phyloP scores from a whole-genome alignment of 2,888 invertebrate genomes.

The Achlya flavicornis region DNA sequence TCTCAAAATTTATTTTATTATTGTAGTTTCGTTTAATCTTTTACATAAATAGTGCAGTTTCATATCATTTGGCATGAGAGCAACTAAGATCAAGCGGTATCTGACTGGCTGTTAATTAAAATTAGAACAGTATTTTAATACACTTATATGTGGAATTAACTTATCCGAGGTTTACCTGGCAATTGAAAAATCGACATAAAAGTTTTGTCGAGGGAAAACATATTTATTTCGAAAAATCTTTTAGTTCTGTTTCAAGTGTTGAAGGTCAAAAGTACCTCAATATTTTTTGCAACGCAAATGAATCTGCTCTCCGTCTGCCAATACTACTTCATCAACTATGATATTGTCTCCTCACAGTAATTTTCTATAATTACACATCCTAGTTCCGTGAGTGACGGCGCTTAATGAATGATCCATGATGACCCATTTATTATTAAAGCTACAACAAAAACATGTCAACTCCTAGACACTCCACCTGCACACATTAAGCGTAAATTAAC shows the following conservation, averaged over 20 bases:
- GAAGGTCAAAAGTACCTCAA: too few species aligned
- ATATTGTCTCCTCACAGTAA: constrained; percentile 20
- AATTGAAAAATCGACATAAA: too few species aligned
- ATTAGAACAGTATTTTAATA: too few species aligned
- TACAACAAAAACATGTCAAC: constrained; percentile 48
- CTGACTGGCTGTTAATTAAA: too few species aligned
- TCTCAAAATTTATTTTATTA: too few species aligned
- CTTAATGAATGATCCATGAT: constrained; percentile 31
- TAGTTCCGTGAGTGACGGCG: constrained; percentile 35
- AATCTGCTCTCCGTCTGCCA: constrained; percentile 22
- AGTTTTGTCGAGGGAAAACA: not conserved
- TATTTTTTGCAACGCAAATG: not conserved
- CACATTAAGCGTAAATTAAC: constrained; percentile 55
- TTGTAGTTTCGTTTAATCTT: too few species aligned
- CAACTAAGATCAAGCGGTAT: too few species aligned
- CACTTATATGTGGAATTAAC: too few species aligned
- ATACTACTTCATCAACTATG: not conserved
- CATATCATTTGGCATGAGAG: too few species aligned
- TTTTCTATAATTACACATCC: constrained; percentile 32
- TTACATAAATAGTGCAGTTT: too few species aligned
- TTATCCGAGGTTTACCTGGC: too few species aligned
- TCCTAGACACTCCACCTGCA: constrained; percentile 58
- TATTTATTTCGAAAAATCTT: not conserved
- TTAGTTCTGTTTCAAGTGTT: too few species aligned
- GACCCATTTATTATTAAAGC: constrained; percentile 43